A percentile compares a stretch with the other conserved stretches of the same genome.
Evolutionary conservation across 2,888 invertebrate species (phyloP).

Genomic region (Spodoptera exigua): DNA sequence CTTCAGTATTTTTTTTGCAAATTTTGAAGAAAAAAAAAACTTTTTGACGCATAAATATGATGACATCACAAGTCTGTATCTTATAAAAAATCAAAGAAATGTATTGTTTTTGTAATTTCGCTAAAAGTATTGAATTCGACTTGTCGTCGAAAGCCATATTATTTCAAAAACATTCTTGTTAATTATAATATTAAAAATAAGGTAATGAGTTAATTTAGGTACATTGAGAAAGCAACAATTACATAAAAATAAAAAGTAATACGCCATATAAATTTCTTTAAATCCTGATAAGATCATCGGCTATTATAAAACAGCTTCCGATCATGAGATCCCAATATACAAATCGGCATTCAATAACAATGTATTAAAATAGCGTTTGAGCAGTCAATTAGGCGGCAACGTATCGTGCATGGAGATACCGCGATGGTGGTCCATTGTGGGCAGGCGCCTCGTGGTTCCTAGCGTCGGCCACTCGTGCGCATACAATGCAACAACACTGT

Average conservation of each 20-base stretch:
- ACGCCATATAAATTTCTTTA: constrained; percentile 3
- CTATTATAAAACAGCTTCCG: constrained; percentile 53
- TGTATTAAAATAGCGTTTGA: constrained; percentile 87
- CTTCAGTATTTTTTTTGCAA: too few relatives aligned
- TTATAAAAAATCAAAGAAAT: too few relatives aligned
- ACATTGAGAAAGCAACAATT: too few relatives aligned
- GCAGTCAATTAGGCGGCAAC: constrained; percentile 88
- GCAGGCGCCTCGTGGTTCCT: constrained; percentile 75
- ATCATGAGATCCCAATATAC: constrained; percentile 51
- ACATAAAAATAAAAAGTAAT: not conserved
- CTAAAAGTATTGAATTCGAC: too few relatives aligned
- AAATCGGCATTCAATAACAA: constrained; percentile 78
- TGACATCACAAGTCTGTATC: too few relatives aligned
- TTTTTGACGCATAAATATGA: too few relatives aligned
- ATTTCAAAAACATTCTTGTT: too few relatives aligned
- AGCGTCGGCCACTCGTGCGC: constrained; percentile 71
- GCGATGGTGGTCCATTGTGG: constrained; percentile 88
- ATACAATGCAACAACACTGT: constrained; percentile 80
- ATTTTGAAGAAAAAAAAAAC: too few relatives aligned
- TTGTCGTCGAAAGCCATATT: too few relatives aligned
- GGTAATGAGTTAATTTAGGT: too few relatives aligned
- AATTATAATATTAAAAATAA: too few relatives aligned
- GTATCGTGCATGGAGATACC: constrained; percentile 87
- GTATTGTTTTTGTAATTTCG: too few relatives aligned
- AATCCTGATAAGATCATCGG: constrained; percentile 50